Percentiles rank a stretch among this genome's conserved stretches.
phyloP scores from a whole-genome alignment of 2,797 vertebrate genomes.

The Thunnus albacares region DNA sequence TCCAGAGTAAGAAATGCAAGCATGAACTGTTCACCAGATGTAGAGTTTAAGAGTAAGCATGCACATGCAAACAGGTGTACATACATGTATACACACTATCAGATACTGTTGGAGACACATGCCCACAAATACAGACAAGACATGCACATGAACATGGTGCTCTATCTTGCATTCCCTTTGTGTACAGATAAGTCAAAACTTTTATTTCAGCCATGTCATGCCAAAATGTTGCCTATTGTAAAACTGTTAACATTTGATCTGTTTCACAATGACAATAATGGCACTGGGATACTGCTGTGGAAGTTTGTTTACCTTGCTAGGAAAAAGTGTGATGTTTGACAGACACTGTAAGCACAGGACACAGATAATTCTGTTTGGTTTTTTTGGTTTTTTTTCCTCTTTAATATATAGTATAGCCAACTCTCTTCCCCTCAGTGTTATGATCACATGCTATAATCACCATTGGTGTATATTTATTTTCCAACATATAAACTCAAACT shows the following conservation, averaged over 20 bases:
- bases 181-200: not conserved
- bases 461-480: constrained; percentile 50
- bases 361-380: not conserved
- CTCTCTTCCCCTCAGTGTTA: constrained; percentile 22
- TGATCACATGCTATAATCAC: constrained; percentile 23
- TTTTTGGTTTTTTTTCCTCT: no score
- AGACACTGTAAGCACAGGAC: not conserved
- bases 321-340: not conserved
- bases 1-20: constrained; percentile 3
- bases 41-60: constrained; percentile 16
- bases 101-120: not conserved
- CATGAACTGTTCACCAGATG: constrained; percentile 15
- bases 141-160: not conserved
- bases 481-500: constrained; percentile 55
- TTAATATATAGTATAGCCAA: not conserved
- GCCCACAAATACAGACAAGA: not conserved
- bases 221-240: not conserved
- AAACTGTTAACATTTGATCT: not conserved
- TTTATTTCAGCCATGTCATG: not conserved
- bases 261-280: not conserved
- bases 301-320: not conserved
- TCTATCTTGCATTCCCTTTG: not conserved
- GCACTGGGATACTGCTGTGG: not conserved
- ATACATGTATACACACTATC: not conserved
- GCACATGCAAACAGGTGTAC: constrained; percentile 9